Evolutionary conservation across 1,140 invertebrate genomes (phyloP), one percentile per base, ranked within the genome.

Genomic region (Zophobas morio): DNA sequence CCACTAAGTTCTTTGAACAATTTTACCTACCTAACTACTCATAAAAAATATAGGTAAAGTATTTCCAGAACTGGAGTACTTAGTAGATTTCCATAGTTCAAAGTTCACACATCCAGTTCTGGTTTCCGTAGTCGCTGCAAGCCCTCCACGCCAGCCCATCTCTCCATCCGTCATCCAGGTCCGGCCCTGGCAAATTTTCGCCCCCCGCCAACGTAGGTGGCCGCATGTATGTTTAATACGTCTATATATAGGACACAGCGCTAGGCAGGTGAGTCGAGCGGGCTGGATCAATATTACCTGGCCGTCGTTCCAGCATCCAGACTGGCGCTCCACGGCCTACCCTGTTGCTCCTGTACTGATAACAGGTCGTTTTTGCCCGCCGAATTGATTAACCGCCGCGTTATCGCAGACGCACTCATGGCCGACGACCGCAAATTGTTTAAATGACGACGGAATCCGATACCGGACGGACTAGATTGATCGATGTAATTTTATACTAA

Each of bases 211-310:
- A 5, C 20, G 60, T 66, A 42, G 60, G 39, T 46, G 60, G 6
- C 60, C 60, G 46, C 54, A 73, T 73, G 71, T 73, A 73, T 73
- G 71, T 73, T 73, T 73, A 73, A 73, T 73, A 73, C 34, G 71
- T 53, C 71, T 73, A 73, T 73, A 73, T 73, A 73, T 73, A 73
- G 71, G 71, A 73, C 71, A 51, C 54, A 73, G 71, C 71, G 71
- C 71, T 73, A 73, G 71, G 71, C 71, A 73, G 71, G 71, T 73
- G 71, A 73, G 71, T 73, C 40, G 34, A 56, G 70, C 47, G 46
- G 71, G 49, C 40, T 54, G 71, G 71, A 73, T 73, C 71, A 73
- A 73, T 73, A 73, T 73, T 73, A 73, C 71, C 71, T 73, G 71
- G 71, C 70, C 51, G 46, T 53, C 70, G 46, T 73, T 54, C 54